These are phyloP conservation scores for Bombus huntii DNA, from an alignment of 1,140 invertebrate species.

Conservation along the genomic window DNA sequence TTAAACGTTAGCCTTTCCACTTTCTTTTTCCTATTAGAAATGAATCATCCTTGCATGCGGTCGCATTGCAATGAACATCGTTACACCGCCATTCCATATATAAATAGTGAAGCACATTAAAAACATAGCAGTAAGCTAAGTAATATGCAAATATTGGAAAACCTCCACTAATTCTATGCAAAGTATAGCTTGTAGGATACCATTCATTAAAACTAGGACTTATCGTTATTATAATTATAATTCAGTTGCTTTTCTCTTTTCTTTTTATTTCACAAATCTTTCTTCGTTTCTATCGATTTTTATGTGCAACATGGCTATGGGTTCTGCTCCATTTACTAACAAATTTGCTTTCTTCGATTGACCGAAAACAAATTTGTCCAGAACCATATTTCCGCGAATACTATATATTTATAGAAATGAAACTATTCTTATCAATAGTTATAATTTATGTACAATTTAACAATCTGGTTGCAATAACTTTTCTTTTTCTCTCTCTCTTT, in stretches of 20 bases:
- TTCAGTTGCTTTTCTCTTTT: conserved; percentile 1
- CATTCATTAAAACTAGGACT: conserved; percentile 66
- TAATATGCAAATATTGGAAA: conserved; percentile 84
- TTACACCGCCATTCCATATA: conserved; percentile 58
- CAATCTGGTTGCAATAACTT: conserved; percentile 34
- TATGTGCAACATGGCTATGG: conserved; percentile 1
- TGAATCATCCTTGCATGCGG: conserved; percentile 19
- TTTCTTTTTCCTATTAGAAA: not conserved
- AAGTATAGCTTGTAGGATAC: conserved; percentile 91
- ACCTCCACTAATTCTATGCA: conserved; percentile 94
- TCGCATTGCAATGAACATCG: conserved; percentile 47
- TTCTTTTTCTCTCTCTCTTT: not conserved
- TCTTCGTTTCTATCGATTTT: conserved; percentile 5
- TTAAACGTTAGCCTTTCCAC: not conserved
- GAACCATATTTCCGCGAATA: conserved; percentile 3
- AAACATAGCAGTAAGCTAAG: conserved; percentile 75
- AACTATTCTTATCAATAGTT: conserved; percentile 44
- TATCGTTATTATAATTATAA: conserved; percentile 41
- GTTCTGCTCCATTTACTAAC: conserved; percentile 8
- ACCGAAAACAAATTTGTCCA: conserved; percentile 42
- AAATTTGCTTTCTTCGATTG: conserved; percentile 24
- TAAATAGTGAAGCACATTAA: conserved; percentile 70
- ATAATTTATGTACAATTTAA: conserved; percentile 64
- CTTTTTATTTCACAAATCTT: conserved; percentile 25
- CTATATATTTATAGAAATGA: conserved; percentile 49